Conservation (phyloP, 2,888 invertebrate genomes). For the Clistopyga incitator region DNA sequence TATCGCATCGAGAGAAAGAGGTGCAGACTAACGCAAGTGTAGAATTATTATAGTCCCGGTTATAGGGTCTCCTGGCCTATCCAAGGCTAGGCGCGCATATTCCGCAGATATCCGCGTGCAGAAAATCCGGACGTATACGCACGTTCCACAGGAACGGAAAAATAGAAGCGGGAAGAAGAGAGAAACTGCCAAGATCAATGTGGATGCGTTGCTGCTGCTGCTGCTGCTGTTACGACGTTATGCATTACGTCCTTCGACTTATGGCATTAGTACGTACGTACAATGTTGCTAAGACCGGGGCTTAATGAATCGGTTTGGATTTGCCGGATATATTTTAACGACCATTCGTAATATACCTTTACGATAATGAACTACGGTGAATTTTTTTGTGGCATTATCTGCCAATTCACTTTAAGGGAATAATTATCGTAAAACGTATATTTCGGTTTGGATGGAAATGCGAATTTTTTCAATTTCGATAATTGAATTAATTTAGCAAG, state of each 20-base stretch:
- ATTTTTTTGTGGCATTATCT: neutral
- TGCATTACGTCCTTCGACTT: slow-evolving; percentile 27
- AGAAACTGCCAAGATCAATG: slow-evolving; percentile 25
- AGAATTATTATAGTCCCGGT: slow-evolving; percentile 62
- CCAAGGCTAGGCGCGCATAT: slow-evolving; percentile 22
- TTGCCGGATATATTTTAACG: neutral
- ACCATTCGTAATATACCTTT: neutral
- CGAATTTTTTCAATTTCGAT: neutral
- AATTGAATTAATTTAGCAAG: too few relatives aligned
- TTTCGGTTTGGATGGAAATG: neutral
- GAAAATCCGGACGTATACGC: neutral
- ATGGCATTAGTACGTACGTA: neutral
- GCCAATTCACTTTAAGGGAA: neutral
- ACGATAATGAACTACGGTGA: neutral
- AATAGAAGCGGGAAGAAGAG: slow-evolving; percentile 1
- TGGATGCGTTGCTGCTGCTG: slow-evolving; percentile 10
- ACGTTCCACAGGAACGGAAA: neutral
- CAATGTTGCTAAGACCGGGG: neutral
- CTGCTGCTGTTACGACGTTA: slow-evolving; percentile 7
- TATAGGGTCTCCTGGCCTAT: slow-evolving; percentile 41
- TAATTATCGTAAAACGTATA: too few relatives aligned
- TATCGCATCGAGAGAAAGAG: slow-evolving; percentile 34
- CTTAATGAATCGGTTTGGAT: neutral
- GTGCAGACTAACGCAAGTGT: slow-evolving; percentile 49
- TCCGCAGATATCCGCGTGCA: slow-evolving; percentile 31